phyloP scores from a whole-genome alignment of 2,888 invertebrate species.

The Congeria kusceri region DNA sequence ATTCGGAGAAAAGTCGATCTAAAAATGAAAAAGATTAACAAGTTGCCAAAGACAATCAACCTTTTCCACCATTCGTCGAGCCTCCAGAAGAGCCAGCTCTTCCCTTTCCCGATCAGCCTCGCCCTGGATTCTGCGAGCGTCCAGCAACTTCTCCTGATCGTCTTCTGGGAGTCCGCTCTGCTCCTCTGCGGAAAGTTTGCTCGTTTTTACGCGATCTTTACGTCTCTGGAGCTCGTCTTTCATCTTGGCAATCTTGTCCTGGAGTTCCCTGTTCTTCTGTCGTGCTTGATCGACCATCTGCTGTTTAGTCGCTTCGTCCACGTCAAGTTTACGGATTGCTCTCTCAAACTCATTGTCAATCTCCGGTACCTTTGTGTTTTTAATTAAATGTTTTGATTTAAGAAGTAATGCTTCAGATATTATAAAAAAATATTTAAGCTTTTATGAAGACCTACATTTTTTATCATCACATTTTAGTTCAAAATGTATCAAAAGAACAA shows the following conservation, averaged over 20 bases:
- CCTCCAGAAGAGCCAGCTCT: conserved; percentile 76
- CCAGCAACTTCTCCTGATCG: conserved; percentile 69
- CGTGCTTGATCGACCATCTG: conserved; percentile 65
- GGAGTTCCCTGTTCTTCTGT: conserved; percentile 62
- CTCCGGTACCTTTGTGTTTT: conserved; percentile 45
- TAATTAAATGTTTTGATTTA: neutral
- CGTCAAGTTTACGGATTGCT: conserved; percentile 63
- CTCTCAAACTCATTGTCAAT: conserved; percentile 71
- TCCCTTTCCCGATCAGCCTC: conserved; percentile 79
- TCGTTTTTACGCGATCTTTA: conserved; percentile 63
- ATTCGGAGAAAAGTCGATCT: too few relatives aligned
- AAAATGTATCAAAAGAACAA: too few relatives aligned
- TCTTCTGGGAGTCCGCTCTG: conserved; percentile 69
- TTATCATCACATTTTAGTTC: too few relatives aligned
- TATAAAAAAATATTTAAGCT: too few relatives aligned
- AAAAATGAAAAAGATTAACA: too few relatives aligned
- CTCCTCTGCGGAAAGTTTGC: conserved; percentile 66
- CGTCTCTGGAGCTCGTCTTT: conserved; percentile 66
- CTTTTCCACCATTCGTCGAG: conserved; percentile 74
- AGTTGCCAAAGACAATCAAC: too few relatives aligned
- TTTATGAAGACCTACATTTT: too few relatives aligned
- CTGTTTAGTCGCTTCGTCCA: conserved; percentile 66
- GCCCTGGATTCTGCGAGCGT: conserved; percentile 69
- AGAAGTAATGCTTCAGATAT: neutral
- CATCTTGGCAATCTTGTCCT: conserved; percentile 65